Base-by-base conservation (phyloP, 2,888 invertebrate genomes). In the Globia sparganii region DNA sequence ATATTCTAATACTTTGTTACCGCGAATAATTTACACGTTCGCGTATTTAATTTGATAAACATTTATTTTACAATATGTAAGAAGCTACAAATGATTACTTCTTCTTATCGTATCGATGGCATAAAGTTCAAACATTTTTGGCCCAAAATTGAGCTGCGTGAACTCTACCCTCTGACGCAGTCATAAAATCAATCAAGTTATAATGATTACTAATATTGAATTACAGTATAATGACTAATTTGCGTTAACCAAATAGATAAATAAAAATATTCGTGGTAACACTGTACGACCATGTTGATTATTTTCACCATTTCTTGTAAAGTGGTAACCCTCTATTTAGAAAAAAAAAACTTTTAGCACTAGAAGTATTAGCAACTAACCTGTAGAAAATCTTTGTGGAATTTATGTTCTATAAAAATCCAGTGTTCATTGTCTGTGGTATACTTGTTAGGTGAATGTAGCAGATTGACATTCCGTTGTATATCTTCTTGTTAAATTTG, bases 361-460 rank as follows among this genome's bases (percentile, higher is more conserved):
- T 79, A 81, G 66, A 77, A 58, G 15, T 66, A 72, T 79, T 78
- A 49, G 70, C 77, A 87, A 69, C 49, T 76, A 81, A 72, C 53
- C 70, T 72, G 43, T 86, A 74, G 21, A 71, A 77, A 77, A 75
- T 62, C 65, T 81, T 86, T 81, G 70, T 82, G 72, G 66, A 84
- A 85, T 83, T 81, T 81, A 67, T 82, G 72, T 80, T 85, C 59
- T 72, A 81, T 76, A 79, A 80, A 76, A 91, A 89, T 90, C 90
- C 91, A 92, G 92, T 94, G 94, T 94, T 94, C 92, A 92, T 88
- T 86, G 80, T 92, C 92, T 94, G 92, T 94, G 92, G 91, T 94
- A 92, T 90, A 88, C 87, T 89, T 91, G 83, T 84, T 88, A 86
- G 84, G 83, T 88, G 85, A 90, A 89, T 88, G 87, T 91, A 81